Evolutionary conservation across 2,888 invertebrate species (phyloP).

Genomic region (Abrostola tripartita): DNA sequence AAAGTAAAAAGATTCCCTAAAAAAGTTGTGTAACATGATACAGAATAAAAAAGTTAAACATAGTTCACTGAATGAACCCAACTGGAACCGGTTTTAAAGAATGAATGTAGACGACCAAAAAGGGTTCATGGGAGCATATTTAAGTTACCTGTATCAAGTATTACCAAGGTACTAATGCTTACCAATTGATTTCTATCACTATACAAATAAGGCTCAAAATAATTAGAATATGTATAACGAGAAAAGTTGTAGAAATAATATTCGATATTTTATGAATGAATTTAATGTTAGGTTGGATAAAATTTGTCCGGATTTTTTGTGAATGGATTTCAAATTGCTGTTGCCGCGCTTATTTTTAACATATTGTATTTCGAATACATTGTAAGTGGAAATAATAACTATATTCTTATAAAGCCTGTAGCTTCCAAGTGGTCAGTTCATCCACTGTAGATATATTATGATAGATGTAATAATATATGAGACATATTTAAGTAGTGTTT

Average conservation of each 20-base stretch:
- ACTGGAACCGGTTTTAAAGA: slow-evolving; percentile 53
- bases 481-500: background rate
- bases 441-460: too few species aligned
- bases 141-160: slow-evolving; percentile 44
- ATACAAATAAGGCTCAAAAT: slow-evolving; percentile 11
- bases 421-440: background rate
- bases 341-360: background rate
- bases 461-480: too few species aligned
- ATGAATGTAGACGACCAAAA: slow-evolving; percentile 52
- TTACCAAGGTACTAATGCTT: slow-evolving; percentile 12
- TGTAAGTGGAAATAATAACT: background rate
- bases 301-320: slow-evolving; percentile 19
- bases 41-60: slow-evolving; percentile 41
- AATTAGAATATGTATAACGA: background rate
- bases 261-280: slow-evolving; percentile 53
- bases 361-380: background rate
- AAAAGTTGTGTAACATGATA: slow-evolving; percentile 35
- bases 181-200: slow-evolving; percentile 7
- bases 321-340: slow-evolving; percentile 13
- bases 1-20: slow-evolving; percentile 25
- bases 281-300: slow-evolving; percentile 22
- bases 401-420: background rate
- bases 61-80: slow-evolving; percentile 57
- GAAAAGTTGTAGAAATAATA: slow-evolving; percentile 6
- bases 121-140: slow-evolving; percentile 44